Conservation (phyloP, 2,888 invertebrate genomes). For the Drosophila emarginata region DNA sequence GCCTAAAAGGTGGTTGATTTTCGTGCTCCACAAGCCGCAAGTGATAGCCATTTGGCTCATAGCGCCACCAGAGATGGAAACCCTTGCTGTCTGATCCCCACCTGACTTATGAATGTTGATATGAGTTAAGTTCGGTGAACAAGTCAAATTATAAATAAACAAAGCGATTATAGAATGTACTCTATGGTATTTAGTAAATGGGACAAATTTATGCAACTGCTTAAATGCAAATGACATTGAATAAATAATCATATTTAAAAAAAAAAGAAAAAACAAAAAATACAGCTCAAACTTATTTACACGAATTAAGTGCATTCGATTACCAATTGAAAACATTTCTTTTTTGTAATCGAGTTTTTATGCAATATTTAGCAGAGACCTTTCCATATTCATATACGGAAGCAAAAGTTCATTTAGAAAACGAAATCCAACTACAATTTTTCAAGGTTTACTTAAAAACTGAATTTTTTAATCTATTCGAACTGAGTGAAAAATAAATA, state of each 20-base stretch:
- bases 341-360: neutral
- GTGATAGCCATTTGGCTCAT: too few species aligned
- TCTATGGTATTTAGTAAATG: too few species aligned
- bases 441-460: too few species aligned
- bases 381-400: neutral
- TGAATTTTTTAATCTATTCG: too few species aligned
- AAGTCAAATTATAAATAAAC: neutral
- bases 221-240: neutral
- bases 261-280: neutral
- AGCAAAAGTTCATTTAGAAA: neutral
- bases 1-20: neutral
- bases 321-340: neutral
- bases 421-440: neutral
- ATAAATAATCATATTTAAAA: neutral
- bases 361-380: neutral
- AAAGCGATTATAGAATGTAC: neutral
- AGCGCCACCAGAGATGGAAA: conserved; percentile 2
- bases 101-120: neutral
- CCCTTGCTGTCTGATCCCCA: neutral
- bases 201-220: neutral
- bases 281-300: neutral
- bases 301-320: neutral
- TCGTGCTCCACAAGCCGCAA: neutral
- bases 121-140: neutral
- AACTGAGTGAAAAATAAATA: too few species aligned